Conservation (phyloP, 2,888 invertebrate genomes). For the Nemoura dubitans region DNA sequence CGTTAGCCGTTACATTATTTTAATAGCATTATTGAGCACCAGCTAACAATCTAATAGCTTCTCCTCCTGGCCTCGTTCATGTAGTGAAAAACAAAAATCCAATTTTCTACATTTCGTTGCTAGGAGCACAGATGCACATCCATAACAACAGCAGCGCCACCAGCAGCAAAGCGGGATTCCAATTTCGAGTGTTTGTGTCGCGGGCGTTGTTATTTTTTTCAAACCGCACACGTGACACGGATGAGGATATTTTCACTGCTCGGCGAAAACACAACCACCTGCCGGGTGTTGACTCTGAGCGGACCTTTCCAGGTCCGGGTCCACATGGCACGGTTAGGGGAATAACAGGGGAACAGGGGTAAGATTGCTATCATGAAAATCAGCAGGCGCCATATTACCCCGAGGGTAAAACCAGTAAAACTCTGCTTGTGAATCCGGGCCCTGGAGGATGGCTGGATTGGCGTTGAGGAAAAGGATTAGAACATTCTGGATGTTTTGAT, state of each 20-base stretch:
- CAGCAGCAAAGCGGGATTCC: background rate
- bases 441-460: no score
- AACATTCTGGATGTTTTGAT: no score
- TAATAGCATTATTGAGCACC: background rate
- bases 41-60: background rate
- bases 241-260: background rate
- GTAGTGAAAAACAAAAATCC: background rate
- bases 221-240: background rate
- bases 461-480: no score
- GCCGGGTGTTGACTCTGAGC: background rate
- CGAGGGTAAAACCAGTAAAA: no score
- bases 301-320: no score
- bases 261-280: background rate
- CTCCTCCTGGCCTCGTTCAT: background rate
- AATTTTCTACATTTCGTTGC: background rate
- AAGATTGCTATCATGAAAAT: no score
- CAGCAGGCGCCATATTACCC: no score
- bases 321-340: no score
- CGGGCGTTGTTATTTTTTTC: background rate
- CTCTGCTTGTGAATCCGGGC: no score
- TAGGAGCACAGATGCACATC: background rate
- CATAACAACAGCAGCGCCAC: background rate
- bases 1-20: background rate
- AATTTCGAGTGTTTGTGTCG: background rate
- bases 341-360: no score